phyloP scores from a whole-genome alignment of 2,113 vertebrate genomes.

The Phaetusa simplex region DNA sequence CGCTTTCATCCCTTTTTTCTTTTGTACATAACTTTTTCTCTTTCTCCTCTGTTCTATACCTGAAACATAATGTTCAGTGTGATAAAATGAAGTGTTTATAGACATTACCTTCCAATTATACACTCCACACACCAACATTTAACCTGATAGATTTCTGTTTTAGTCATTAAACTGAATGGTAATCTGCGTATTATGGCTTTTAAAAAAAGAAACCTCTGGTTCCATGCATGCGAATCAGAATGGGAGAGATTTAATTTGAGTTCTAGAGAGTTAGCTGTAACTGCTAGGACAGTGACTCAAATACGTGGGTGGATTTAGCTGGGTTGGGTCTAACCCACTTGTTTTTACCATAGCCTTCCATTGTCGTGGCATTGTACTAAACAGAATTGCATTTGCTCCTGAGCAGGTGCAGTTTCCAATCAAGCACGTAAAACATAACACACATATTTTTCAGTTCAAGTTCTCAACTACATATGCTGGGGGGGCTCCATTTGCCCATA shows the following conservation, averaged over 20 bases:
- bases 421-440: neutral
- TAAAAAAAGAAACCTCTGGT: neutral
- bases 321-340: neutral
- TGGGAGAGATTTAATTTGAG: neutral
- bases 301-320: neutral
- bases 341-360: neutral
- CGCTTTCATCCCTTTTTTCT: neutral
- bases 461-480: neutral
- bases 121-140: neutral
- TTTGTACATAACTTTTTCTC: neutral
- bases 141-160: neutral
- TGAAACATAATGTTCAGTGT: neutral
- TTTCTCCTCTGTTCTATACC: neutral
- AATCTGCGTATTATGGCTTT: neutral
- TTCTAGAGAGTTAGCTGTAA: neutral
- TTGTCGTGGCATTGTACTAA: neutral
- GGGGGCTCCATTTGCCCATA: neutral
- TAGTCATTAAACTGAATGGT: neutral
- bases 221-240: neutral
- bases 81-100: neutral
- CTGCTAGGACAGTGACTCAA: neutral
- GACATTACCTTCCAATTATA: neutral
- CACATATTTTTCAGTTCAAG: neutral
- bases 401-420: neutral
- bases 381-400: neutral